phyloP scores from a whole-genome alignment of 2,888 invertebrate species.

The Oxycera nigricornis region DNA sequence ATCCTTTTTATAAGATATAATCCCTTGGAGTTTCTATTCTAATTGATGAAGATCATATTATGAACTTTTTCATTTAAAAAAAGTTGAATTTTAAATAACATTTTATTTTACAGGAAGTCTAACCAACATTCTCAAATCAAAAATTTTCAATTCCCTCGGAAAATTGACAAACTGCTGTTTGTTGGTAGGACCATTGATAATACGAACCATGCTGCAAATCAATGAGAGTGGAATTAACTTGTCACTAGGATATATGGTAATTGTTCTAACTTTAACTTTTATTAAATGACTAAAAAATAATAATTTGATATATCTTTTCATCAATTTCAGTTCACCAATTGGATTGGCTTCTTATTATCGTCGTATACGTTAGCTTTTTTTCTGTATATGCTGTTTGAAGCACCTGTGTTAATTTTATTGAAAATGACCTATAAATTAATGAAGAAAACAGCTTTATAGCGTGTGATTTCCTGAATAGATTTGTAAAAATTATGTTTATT shows the following conservation, averaged over 20 bases:
- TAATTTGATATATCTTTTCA: not conserved
- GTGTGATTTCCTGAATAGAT: not conserved
- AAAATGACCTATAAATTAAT: conserved; percentile 27
- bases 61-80: not conserved
- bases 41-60: too few species aligned
- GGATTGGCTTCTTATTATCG: conserved; percentile 63
- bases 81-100: conserved; percentile 36
- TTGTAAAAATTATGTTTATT: not conserved
- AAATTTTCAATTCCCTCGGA: conserved; percentile 64
- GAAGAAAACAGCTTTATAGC: conserved; percentile 10
- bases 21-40: too few species aligned
- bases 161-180: conserved; percentile 66
- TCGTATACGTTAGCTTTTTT: conserved; percentile 62
- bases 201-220: conserved; percentile 62
- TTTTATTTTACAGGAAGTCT: conserved; percentile 57
- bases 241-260: conserved; percentile 63
- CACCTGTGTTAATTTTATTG: conserved; percentile 67
- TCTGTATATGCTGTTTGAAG: conserved; percentile 67
- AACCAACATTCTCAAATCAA: conserved; percentile 62
- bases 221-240: conserved; percentile 64
- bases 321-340: conserved; percentile 64
- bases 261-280: conserved; percentile 48
- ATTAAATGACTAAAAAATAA: not conserved
- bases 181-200: conserved; percentile 64
- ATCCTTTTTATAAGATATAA: too few species aligned